Base-by-base conservation (phyloP, 1,140 invertebrate species). In the Whitmania pigra region DNA sequence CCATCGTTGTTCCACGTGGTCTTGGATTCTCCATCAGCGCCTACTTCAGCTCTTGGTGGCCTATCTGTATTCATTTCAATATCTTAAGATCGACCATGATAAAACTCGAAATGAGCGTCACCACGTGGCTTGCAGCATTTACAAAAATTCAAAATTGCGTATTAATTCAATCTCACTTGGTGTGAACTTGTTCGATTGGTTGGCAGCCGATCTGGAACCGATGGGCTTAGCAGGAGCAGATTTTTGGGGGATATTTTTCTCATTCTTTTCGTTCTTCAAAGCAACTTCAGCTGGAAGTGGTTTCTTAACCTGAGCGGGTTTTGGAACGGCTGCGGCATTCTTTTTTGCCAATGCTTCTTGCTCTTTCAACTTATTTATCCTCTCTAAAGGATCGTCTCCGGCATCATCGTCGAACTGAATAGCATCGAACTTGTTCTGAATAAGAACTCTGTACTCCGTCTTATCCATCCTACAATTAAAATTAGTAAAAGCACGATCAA, bases 341-440 rank as follows among this genome's bases (percentile, higher is more conserved):
- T 63, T 63, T n/a, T 63, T 63, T 13, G 57, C 22, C 22, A 63
- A 31, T 15, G 29, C 29, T 18, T 25, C 22, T 63, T 63, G 57
- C 57, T 63, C 57, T 31, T 63, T 22, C 22, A 63, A 31, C 57
- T 63, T 63, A 22, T 25, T 63, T 31, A 63, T 25, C 22, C 22
- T 31, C 29, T 63, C 57, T 7, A 63, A 25, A 25, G 57, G 57
- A 63, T 63, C 57, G 57, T 22, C 57, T 63, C 29, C 57, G 57
- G 22, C 29, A 63, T 63, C 57, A 31, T 63, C 57, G 29, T 63
- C 57, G 22, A 31, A 22, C 57, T 63, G 22, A 63, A 63, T 63
- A 63, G 57, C 57, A 0, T 22, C 57, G 29, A 63, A 63, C 29
- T 63, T 63, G 57, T 63, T 63, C 22, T 63, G 22, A 22, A 63